These are phyloP conservation scores for Drosophila kurseongensis DNA, from an alignment of 1,140 invertebrate genomes.

Conservation along the genomic window DNA sequence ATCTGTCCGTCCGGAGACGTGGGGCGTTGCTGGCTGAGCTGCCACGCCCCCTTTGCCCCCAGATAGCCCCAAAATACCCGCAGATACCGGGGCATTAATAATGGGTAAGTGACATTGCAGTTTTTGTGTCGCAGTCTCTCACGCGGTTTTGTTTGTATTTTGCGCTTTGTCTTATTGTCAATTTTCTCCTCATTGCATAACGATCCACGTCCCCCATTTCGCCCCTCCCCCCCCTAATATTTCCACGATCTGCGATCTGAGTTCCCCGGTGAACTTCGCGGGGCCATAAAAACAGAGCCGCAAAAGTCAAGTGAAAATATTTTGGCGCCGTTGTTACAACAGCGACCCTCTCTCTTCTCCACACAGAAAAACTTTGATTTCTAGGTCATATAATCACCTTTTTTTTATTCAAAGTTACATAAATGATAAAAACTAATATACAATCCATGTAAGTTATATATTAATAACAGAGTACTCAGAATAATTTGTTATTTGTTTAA, in stretches of 20 bases:
- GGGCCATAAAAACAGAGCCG: constrained; percentile 51
- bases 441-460: too few species aligned
- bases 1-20: constrained; percentile 15
- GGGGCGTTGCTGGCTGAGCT: constrained; percentile 16
- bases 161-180: constrained; percentile 65
- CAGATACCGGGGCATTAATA: constrained; percentile 42
- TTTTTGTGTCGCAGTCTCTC: constrained; percentile 54
- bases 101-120: constrained; percentile 71
- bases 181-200: constrained; percentile 77
- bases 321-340: constrained; percentile 64
- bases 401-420: too few species aligned
- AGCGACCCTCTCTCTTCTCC: constrained; percentile 17
- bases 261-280: constrained; percentile 56
- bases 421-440: too few species aligned
- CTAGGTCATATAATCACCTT: neutral
- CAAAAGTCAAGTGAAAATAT: constrained; percentile 75
- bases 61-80: neutral
- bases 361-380: constrained; percentile 6
- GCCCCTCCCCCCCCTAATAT: neutral
- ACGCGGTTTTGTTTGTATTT: constrained; percentile 56
- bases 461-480: too few species aligned
- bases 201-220: constrained; percentile 1
- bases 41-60: constrained; percentile 15
- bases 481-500: too few species aligned
- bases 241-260: constrained; percentile 8